These are phyloP conservation scores for Polydrusus pterygomalis DNA, from an alignment of 2,888 invertebrate species.

Conservation along the genomic window DNA sequence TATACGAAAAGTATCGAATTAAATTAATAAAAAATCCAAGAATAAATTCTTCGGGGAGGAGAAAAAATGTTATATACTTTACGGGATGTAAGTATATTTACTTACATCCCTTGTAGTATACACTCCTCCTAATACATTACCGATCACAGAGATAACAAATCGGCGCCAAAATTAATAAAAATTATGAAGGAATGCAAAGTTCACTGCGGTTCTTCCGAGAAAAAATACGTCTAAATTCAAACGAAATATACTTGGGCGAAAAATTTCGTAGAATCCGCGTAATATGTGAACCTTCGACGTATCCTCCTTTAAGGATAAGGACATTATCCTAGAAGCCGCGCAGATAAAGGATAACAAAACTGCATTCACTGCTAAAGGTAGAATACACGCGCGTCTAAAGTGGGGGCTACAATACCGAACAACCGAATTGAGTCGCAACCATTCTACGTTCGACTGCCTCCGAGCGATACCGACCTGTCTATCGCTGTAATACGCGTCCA, in stretches of 20 bases:
- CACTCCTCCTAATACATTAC: too few relatives aligned
- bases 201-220: not conserved
- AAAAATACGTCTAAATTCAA: not conserved
- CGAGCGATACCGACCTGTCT: constrained; percentile 9
- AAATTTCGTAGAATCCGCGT: too few relatives aligned
- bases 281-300: not conserved
- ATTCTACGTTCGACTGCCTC: constrained; percentile 46
- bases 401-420: constrained; percentile 34
- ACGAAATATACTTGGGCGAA: too few relatives aligned
- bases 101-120: too few relatives aligned
- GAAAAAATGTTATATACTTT: too few relatives aligned
- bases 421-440: constrained; percentile 38
- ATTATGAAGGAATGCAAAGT: not conserved
- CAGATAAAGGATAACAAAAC: constrained; percentile 28
- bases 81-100: too few relatives aligned
- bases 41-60: too few relatives aligned
- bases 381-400: constrained; percentile 24
- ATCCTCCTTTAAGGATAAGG: constrained; percentile 18
- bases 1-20: too few relatives aligned
- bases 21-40: too few relatives aligned
- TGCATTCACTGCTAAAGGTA: constrained; percentile 27
- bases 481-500: constrained; percentile 10
- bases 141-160: not conserved
- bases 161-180: not conserved
- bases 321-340: constrained; percentile 6